Evolutionary conservation across 2,888 invertebrate species (phyloP), one percentile per base, ranked within the genome.

Genomic region (Apodemia mormo): DNA sequence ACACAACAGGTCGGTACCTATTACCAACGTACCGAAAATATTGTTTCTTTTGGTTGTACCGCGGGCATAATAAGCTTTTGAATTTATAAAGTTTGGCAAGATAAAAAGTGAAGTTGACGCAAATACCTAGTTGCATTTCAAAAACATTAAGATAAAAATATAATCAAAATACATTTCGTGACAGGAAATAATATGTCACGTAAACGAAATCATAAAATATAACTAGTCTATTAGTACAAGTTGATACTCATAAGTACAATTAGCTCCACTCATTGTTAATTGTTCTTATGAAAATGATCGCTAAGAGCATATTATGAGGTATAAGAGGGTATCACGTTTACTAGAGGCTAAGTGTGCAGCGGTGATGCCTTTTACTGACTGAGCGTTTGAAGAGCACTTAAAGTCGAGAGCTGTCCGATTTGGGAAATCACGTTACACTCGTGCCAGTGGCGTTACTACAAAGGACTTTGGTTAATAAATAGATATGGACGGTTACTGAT

Each of bases 351-450:
- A 84, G 82, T 81, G 69, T 69, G 49, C 65, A 69, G 68, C 72
- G 49, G 75, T 69, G 72, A 69, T 76, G 75, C 74, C 76, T 75
- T 76, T 76, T 76, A 76, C 75, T 72, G 71, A 72, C 70, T 76
- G 70, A 75, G 70, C 75, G 76, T 82, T 85, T 87, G 81, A 83
- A 90, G 87, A 87, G 90, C 90, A 88, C 92, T 92, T 85, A 84
- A 82, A 82, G 81, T 73, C 75, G 78, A 83, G 85, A 84, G 86
- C 84, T 82, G 85, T 81, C 86, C 88, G 87, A 90, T 92, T 92
- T 89, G 83, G 87, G 85, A 90, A 92, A 92, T 90, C 87, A 88
- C 81, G 88, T 92, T 91, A 91, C 81, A 72, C 77, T 77, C 71
- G 72, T 72, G 54, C 33, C 54, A 37, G n/a, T 54, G 30, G 30